A percentile compares a stretch with the other conserved stretches of the same genome.
Conservation (phyloP, 2,888 invertebrate species). For the Ptychoptera albimana region DNA sequence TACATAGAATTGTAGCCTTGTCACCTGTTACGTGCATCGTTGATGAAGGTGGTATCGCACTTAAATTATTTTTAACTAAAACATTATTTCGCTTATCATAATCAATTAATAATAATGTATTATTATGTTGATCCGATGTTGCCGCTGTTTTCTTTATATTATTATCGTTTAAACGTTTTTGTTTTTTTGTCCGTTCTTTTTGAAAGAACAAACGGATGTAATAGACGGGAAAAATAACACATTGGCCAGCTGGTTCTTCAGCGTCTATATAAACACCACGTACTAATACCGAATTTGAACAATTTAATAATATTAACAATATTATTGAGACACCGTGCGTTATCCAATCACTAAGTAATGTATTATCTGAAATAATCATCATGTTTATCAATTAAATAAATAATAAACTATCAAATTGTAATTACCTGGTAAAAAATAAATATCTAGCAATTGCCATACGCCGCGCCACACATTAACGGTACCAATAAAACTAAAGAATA, state of each 20-base stretch:
- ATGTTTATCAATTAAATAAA: background rate
- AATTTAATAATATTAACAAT: conserved; percentile 62
- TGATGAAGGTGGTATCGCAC: too few species aligned
- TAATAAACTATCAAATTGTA: too few species aligned
- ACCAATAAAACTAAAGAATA: conserved; percentile 59
- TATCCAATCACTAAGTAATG: conserved; percentile 62
- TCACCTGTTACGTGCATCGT: too few species aligned
- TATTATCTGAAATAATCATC: conserved; percentile 39
- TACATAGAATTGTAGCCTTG: too few species aligned
- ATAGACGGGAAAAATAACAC: conserved; percentile 70
- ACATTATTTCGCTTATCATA: too few species aligned
- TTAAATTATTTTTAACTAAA: too few species aligned
- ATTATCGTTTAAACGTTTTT: conserved; percentile 26
- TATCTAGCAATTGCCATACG: conserved; percentile 65
- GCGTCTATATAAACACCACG: conserved; percentile 80
- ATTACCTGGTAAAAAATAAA: conserved; percentile 55
- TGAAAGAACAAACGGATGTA: conserved; percentile 65
- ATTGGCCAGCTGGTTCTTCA: conserved; percentile 65
- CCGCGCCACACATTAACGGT: conserved; percentile 83
- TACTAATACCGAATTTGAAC: conserved; percentile 73
- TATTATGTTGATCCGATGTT: conserved; percentile 13
- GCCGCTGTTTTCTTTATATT: conserved; percentile 15
- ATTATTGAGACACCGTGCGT: conserved; percentile 59
- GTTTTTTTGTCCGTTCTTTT: conserved; percentile 46
- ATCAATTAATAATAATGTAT: conserved; percentile 1